A percentile compares a stretch with the other conserved stretches of the same genome.
Conservation (phyloP, 2,888 invertebrate species). For the Leptinotarsa tumamoca region DNA sequence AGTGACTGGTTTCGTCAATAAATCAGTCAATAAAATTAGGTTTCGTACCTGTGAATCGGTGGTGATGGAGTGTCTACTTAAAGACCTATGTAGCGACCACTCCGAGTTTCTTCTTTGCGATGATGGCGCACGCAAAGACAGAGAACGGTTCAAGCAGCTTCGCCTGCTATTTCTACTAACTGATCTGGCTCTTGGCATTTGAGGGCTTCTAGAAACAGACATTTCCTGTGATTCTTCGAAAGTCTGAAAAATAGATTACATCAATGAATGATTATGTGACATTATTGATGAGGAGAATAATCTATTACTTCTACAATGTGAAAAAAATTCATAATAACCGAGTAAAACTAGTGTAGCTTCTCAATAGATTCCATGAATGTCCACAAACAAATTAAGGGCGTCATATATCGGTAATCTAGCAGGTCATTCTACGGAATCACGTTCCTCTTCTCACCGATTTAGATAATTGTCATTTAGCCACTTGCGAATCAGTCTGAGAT, state of each 20-base stretch:
- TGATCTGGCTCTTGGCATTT: slow-evolving; percentile 49
- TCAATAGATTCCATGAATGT: no score
- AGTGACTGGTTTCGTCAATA: not conserved
- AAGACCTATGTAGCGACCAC: slow-evolving; percentile 71
- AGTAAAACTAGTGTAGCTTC: no score
- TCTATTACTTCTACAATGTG: no score
- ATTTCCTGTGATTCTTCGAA: slow-evolving; percentile 65
- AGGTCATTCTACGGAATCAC: no score
- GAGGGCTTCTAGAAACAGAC: slow-evolving; percentile 47
- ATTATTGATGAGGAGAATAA: no score
- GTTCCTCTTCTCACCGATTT: no score
- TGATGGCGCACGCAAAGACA: slow-evolving; percentile 59
- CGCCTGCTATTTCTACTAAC: slow-evolving; percentile 53
- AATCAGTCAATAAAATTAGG: not conserved
- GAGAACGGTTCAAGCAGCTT: slow-evolving; percentile 60
- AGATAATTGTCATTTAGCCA: no score
- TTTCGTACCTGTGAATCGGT: slow-evolving; percentile 75
- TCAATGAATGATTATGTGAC: not conserved
- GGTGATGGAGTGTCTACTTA: slow-evolving; percentile 75
- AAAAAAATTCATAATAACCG: no score
- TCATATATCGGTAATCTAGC: no score
- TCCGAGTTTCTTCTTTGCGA: slow-evolving; percentile 55
- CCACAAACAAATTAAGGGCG: no score
- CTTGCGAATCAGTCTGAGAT: no score
- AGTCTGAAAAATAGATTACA: slow-evolving; percentile 65